Evolutionary conservation across 2,888 invertebrate genomes (phyloP).

Genomic region (Nasonovia ribisnigri): DNA sequence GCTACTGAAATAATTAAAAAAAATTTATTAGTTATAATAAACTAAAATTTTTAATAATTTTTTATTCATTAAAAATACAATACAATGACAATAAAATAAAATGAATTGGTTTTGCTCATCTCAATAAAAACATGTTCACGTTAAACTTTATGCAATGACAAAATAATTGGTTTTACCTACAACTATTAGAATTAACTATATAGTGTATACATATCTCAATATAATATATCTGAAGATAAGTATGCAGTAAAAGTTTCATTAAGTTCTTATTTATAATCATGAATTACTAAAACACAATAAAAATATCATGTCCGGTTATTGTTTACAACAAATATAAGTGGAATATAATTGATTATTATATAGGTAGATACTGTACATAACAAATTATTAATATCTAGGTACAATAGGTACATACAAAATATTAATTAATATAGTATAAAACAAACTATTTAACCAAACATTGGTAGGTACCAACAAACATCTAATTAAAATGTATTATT

Average conservation of each 20-base stretch:
- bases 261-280: not conserved
- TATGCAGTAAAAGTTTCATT: not conserved
- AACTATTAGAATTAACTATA: not conserved
- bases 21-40: not conserved
- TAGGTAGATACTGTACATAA: not conserved
- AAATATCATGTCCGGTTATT: conserved; percentile 12
- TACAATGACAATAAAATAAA: not conserved
- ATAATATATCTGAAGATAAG: not conserved
- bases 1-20: conserved; percentile 52
- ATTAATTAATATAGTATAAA: not conserved
- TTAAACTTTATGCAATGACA: not conserved
- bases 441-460: not conserved
- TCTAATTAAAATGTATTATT: not conserved
- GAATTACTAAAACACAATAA: conserved; percentile 21
- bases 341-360: conserved; percentile 14
- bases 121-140: not conserved
- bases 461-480: not conserved
- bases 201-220: not conserved
- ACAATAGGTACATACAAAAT: not conserved
- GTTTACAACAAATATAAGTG: conserved; percentile 50
- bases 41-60: not conserved
- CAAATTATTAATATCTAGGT: not conserved
- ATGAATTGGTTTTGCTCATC: not conserved
- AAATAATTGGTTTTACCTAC: not conserved
- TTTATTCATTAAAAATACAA: not conserved